These are phyloP conservation scores for Mareca strepera DNA, from an alignment of 2,797 vertebrate genomes.

Conservation along the genomic window DNA sequence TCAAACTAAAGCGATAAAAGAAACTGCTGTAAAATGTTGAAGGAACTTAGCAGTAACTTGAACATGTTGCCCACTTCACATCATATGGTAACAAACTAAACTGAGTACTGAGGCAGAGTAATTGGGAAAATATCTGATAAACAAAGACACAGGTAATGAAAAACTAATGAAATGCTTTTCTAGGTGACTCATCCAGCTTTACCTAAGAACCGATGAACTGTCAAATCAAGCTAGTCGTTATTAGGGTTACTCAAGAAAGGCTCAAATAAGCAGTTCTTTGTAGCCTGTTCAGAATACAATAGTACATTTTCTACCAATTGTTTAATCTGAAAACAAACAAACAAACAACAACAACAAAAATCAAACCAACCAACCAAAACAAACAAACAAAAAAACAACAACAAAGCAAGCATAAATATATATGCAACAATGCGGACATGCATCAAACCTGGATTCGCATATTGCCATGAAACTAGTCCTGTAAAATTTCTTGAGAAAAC, in stretches of 20 bases:
- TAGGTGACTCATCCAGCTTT: conserved; percentile 39
- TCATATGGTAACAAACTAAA: conserved; percentile 13
- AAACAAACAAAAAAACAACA: no score
- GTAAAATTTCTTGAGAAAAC: background rate
- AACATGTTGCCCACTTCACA: background rate
- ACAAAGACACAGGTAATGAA: conserved; percentile 52
- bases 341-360: no score
- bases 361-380: no score
- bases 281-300: conserved; percentile 22
- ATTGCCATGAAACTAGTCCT: background rate
- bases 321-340: background rate
- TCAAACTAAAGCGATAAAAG: background rate
- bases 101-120: background rate
- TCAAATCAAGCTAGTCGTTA: conserved; percentile 68
- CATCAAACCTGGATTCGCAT: background rate
- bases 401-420: background rate
- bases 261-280: conserved; percentile 20
- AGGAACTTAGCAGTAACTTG: background rate
- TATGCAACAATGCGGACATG: background rate
- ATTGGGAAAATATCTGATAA: conserved; percentile 29
- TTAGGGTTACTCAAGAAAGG: conserved; percentile 46
- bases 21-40: background rate
- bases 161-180: conserved; percentile 63
- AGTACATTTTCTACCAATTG: conserved; percentile 25
- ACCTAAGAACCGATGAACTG: conserved; percentile 52